phyloP scores from a whole-genome alignment of 2,113 vertebrate species.

The Pavo muticus region DNA sequence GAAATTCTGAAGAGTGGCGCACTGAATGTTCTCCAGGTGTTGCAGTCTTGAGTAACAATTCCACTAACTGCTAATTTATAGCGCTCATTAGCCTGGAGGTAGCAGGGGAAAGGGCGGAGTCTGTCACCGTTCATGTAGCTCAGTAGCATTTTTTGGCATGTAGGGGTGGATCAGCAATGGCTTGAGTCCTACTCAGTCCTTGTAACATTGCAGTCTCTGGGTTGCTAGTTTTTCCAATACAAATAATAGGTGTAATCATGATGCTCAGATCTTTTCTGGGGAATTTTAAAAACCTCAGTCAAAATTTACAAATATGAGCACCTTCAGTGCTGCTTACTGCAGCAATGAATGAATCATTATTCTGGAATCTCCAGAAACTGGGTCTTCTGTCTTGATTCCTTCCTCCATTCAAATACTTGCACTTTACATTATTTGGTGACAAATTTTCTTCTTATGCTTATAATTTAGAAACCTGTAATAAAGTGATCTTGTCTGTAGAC shows the following conservation, averaged over 20 bases:
- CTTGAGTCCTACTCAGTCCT: not conserved
- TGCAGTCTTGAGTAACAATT: not conserved
- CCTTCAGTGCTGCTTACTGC: not conserved
- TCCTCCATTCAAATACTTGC: not conserved
- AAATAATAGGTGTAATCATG: not conserved
- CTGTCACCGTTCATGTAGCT: not conserved
- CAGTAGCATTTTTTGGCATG: not conserved
- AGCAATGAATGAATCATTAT: not conserved
- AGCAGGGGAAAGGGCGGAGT: not conserved
- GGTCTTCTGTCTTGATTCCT: not conserved
- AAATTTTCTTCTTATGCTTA: not conserved
- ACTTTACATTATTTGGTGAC: not conserved
- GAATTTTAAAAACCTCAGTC: not conserved
- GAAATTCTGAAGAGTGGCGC: not conserved
- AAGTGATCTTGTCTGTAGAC: not conserved
- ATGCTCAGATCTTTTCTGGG: not conserved
- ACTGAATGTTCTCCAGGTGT: not conserved
- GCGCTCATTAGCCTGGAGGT: not conserved
- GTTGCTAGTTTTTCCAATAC: not conserved
- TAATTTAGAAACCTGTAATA: not conserved
- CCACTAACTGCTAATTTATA: not conserved
- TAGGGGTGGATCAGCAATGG: not conserved
- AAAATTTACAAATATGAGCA: not conserved
- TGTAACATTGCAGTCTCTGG: not conserved
- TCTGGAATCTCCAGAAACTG: not conserved